These are phyloP conservation scores for Ormyrus nitidulus DNA, from an alignment of 2,888 invertebrate genomes.

Conservation along the genomic window DNA sequence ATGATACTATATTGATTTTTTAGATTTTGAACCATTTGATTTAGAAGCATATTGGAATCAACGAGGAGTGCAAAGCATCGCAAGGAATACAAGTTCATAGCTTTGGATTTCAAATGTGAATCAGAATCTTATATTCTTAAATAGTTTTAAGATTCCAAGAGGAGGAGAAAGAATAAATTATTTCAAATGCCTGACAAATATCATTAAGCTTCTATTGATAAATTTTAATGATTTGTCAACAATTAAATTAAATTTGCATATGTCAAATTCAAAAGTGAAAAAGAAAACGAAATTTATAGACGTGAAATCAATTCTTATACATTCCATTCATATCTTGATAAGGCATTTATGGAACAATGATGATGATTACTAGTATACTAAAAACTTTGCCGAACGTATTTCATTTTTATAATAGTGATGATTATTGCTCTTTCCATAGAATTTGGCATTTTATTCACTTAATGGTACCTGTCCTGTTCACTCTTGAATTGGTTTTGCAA, in stretches of 20 bases:
- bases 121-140: slow-evolving; percentile 70
- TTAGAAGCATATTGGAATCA: slow-evolving; percentile 87
- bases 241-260: slow-evolving; percentile 32
- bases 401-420: too few species aligned
- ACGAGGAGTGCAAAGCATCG: slow-evolving; percentile 82
- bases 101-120: slow-evolving; percentile 70
- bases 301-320: slow-evolving; percentile 36
- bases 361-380: too few species aligned
- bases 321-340: slow-evolving; percentile 52
- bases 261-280: slow-evolving; percentile 45
- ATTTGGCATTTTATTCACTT: slow-evolving; percentile 44
- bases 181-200: slow-evolving; percentile 47
- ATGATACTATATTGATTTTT: slow-evolving; percentile 27
- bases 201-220: slow-evolving; percentile 19
- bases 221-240: slow-evolving; percentile 48
- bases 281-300: slow-evolving; percentile 37
- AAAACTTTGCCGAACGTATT: too few species aligned
- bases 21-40: slow-evolving; percentile 87
- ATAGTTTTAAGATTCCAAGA: slow-evolving; percentile 71
- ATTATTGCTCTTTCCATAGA: slow-evolving; percentile 38
- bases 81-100: slow-evolving; percentile 73
- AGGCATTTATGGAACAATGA: slow-evolving; percentile 41
- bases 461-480: slow-evolving; percentile 52
- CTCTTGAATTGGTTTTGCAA: slow-evolving; percentile 52
- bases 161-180: slow-evolving; percentile 45